Evolutionary conservation across 2,888 invertebrate species (phyloP), one percentile per base, ranked within the genome.

Genomic region (Nebria brevicollis): DNA sequence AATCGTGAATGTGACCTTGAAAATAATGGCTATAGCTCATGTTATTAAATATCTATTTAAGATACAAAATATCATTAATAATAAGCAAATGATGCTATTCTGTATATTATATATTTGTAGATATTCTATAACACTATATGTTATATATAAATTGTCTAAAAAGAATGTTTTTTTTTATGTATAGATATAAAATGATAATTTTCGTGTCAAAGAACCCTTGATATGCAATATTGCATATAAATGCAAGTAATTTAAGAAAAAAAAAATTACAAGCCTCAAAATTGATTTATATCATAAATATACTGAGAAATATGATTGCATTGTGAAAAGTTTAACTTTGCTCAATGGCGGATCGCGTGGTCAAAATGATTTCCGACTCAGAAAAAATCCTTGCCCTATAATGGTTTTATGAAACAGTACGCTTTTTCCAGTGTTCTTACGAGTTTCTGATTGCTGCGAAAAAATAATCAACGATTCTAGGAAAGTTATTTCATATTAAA

Each of bases 331-430:
- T 54, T 54, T 54, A 54, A 54, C 54, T 54, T 54, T 54, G 54
- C 8, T 54, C 13, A 54, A 54, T 34, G 34, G 34, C 34, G 54
- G 72, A 64, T 77, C 72, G 79, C 79, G 79, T 79, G 79, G 43
- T 79, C 43, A 54, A 79, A 79, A 79, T 79, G 66, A 79, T 79
- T 74, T 79, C 79, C 79, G 79, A 54, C 54, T 13, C 34, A 34
- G 73, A 65, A 79, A 75, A 79, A 75, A 74, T 54, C 41, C 74
- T 41, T 79, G 66, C 43, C 43, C 54, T 65, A 68, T 79, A 79
- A 79, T 79, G 79, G 66, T 77, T 77, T 77, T 77, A 72, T 77
- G 72, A 72, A 77, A 77, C 65, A 54, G 65, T 65, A 77, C 34
- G 34, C 25, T 72, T 11, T 41, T 68, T 54, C 25, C 54, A 2